Percentiles rank a stretch among this genome's conserved stretches.
phyloP scores from a whole-genome alignment of 2,888 invertebrate genomes.

The Acrobasis repandana region DNA sequence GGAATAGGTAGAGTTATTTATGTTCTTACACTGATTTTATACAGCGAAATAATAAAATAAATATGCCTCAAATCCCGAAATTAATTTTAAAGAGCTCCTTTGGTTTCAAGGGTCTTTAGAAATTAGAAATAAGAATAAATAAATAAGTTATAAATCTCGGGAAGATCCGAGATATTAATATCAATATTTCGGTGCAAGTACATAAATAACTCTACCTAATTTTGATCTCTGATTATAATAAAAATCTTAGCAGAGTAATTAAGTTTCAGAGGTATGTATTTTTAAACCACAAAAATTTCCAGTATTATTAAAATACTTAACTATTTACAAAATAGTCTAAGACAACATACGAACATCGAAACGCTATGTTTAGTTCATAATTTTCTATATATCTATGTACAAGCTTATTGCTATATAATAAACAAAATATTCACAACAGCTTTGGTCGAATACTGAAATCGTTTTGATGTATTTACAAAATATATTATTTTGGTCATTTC shows the following conservation, averaged over 20 bases:
- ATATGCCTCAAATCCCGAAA: no score
- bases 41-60: no score
- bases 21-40: no score
- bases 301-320: conserved; percentile 17
- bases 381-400: conserved; percentile 28
- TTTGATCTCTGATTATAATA: no score
- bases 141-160: no score
- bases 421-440: conserved; percentile 59
- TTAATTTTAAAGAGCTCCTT: no score
- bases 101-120: no score
- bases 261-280: background rate
- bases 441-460: conserved; percentile 71
- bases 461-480: conserved; percentile 49
- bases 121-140: no score
- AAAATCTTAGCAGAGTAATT: background rate
- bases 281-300: conserved; percentile 10
- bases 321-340: conserved; percentile 51
- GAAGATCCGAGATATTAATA: no score
- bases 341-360: conserved; percentile 49
- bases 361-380: conserved; percentile 30
- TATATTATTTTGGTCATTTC: conserved; percentile 26
- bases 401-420: conserved; percentile 33
- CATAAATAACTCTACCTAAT: no score
- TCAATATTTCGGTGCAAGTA: no score
- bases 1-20: no score